Percentiles rank a stretch among this genome's conserved stretches.
phyloP scores from a whole-genome alignment of 2,113 vertebrate species.

The Corynorhinus townsendii region DNA sequence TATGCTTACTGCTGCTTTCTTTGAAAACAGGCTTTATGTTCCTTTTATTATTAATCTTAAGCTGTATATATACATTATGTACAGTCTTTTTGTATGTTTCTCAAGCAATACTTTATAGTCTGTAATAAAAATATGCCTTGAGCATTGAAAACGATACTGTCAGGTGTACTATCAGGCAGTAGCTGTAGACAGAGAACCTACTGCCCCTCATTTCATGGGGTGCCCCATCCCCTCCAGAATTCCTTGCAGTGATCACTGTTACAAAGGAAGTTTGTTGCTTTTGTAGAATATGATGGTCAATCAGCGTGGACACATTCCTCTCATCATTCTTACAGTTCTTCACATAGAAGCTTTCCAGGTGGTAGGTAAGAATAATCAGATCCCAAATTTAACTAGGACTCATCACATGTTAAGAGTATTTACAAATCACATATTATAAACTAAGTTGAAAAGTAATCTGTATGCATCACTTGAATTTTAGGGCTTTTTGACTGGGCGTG shows the following conservation, averaged over 20 bases:
- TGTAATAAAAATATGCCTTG: constrained; percentile 35
- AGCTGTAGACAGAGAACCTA: not conserved
- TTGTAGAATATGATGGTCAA: not conserved
- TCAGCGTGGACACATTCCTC: not conserved
- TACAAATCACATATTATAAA: not conserved
- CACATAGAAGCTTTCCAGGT: not conserved
- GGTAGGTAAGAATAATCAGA: not conserved
- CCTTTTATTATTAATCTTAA: constrained; percentile 62
- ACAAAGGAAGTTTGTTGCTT: not conserved
- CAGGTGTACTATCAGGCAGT: not conserved
- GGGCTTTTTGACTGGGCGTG: not conserved
- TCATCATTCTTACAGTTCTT: not conserved
- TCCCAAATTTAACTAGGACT: not conserved
- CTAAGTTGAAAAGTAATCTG: not conserved
- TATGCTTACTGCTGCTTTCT: not conserved
- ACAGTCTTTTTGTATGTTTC: constrained; percentile 33
- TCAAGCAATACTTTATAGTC: constrained; percentile 39
- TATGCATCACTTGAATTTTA: not conserved
- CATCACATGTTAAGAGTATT: not conserved
- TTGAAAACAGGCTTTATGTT: constrained; percentile 51
- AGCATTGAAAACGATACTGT: not conserved
- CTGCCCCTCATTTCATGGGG: not conserved
- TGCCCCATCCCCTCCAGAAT: not conserved
- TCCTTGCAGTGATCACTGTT: not conserved
- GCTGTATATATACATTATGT: not conserved